Percentiles rank a stretch among this genome's conserved stretches.
These are phyloP conservation scores for Apistogramma diplotaenia DNA, from an alignment of 2,113 vertebrate species.

Conservation along the genomic window DNA sequence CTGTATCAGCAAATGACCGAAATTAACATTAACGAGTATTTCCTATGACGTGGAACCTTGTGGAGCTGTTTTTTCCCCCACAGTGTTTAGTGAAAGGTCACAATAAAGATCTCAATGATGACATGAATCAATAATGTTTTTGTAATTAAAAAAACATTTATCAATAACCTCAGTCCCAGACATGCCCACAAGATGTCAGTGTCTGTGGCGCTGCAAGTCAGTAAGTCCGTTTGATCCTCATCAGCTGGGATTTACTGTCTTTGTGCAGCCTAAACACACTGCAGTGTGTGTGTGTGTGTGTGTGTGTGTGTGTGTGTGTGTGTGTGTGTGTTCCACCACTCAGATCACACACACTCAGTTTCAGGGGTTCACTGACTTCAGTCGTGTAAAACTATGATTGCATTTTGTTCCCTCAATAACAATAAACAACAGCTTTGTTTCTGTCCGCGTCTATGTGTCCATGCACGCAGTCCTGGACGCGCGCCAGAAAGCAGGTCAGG, in stretches of 20 bases:
- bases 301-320: background rate
- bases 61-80: background rate
- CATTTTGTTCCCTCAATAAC: background rate
- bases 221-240: slow-evolving; percentile 58
- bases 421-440: background rate
- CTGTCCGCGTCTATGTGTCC: background rate
- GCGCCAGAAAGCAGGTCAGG: slow-evolving; percentile 24
- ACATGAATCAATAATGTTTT: background rate
- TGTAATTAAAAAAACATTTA: background rate
- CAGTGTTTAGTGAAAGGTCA: background rate
- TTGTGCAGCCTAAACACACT: slow-evolving; percentile 29
- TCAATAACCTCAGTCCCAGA: background rate
- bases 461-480: background rate
- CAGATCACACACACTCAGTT: background rate
- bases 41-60: background rate
- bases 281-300: background rate
- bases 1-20: background rate
- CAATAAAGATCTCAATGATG: background rate
- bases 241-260: slow-evolving; percentile 53
- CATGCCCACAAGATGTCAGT: slow-evolving; percentile 61
- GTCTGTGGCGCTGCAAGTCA: slow-evolving; percentile 17
- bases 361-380: background rate
- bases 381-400: background rate
- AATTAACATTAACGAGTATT: background rate
- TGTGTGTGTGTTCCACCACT: background rate